Conservation (phyloP, 2,888 invertebrate genomes). For the Oscheius myriophilus region DNA sequence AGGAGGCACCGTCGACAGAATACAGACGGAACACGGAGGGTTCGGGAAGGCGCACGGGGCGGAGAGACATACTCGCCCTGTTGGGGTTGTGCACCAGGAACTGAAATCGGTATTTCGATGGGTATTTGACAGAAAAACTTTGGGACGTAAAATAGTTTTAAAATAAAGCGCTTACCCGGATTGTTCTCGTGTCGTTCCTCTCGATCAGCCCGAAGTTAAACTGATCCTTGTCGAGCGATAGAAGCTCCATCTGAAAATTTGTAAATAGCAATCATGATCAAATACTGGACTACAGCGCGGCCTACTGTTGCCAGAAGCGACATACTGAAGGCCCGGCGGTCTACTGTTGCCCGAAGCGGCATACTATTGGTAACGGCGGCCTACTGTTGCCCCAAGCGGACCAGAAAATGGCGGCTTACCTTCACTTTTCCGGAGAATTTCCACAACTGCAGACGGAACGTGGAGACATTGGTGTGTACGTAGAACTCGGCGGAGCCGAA, state of each 20-base stretch:
- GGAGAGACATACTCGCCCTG: conserved; percentile 79
- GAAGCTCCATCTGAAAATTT: conserved; percentile 73
- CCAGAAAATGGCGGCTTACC: conserved; percentile 21
- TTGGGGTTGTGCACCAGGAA: conserved; percentile 82
- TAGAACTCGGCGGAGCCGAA: conserved; percentile 67
- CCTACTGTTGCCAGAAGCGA: too few species aligned
- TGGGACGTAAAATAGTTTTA: too few species aligned
- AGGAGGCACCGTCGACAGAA: conserved; percentile 7
- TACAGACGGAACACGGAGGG: conserved; percentile 30
- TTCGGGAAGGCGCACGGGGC: conserved; percentile 60
- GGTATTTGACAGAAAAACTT: too few species aligned
- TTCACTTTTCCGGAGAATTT: conserved; percentile 40
- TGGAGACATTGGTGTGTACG: conserved; percentile 82
- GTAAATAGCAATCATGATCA: too few species aligned
- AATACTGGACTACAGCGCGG: too few species aligned
- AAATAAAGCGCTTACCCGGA: conserved; percentile 75
- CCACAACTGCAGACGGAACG: conserved; percentile 75
- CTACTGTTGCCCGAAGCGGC: background rate
- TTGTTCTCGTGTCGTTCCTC: conserved; percentile 77
- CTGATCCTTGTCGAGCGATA: conserved; percentile 64
- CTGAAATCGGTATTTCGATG: conserved; percentile 39
- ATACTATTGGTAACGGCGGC: too few species aligned
- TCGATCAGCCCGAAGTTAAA: conserved; percentile 76
- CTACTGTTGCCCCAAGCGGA: background rate
- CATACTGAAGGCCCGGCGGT: too few species aligned